Percentiles rank a stretch among this genome's conserved stretches.
These are phyloP conservation scores for Trogon surrucura DNA, from an alignment of 2,113 vertebrate species.

Conservation along the genomic window DNA sequence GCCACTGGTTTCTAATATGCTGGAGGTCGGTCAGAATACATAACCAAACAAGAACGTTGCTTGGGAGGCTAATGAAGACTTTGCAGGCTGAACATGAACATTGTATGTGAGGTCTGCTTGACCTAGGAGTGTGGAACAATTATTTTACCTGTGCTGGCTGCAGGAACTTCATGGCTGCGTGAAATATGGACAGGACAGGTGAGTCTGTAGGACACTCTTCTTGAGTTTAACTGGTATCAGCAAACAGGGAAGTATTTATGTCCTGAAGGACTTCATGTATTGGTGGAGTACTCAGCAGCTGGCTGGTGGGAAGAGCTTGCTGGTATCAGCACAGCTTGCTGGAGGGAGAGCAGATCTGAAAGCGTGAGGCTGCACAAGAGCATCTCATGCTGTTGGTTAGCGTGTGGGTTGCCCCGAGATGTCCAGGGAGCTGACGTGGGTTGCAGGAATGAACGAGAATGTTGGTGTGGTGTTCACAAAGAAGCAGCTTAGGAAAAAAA, in stretches of 20 bases:
- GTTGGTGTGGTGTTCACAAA: background rate
- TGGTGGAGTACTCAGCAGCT: rapidly evolving
- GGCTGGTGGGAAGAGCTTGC: background rate
- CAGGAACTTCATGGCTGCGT: background rate
- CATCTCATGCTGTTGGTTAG: background rate
- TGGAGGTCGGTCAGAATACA: background rate
- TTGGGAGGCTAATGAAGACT: background rate
- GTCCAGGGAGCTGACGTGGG: background rate
- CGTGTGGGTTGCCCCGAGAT: background rate
- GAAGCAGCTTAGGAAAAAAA: background rate
- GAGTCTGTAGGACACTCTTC: background rate
- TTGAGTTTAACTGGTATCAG: background rate
- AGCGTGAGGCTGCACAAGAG: background rate
- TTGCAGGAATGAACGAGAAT: background rate
- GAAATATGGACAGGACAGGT: rapidly evolving
- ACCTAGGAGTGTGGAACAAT: background rate
- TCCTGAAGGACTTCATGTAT: background rate
- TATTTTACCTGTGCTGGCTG: background rate
- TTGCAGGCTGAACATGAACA: background rate
- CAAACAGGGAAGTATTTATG: background rate
- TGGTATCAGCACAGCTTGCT: background rate
- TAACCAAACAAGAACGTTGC: too few species aligned
- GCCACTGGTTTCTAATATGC: background rate
- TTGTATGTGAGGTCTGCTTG: rapidly evolving
- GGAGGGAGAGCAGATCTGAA: background rate